Percentiles rank a stretch among this genome's conserved stretches.
phyloP scores from a whole-genome alignment of 2,888 invertebrate genomes.

The Paralinhomoeus sp. region DNA sequence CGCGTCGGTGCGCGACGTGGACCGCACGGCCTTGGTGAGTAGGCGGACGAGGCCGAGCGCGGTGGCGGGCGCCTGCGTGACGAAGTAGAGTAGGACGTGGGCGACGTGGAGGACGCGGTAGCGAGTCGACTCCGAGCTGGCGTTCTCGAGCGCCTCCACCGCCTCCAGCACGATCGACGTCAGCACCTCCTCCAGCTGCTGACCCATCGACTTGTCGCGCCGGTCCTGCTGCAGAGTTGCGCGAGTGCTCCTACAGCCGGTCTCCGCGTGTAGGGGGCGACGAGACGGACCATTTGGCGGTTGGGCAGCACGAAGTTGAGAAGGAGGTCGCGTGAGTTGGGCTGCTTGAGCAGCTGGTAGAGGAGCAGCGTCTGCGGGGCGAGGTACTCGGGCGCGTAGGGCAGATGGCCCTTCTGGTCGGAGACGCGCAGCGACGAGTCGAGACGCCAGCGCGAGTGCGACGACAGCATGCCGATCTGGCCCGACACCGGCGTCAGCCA shows the following conservation, averaged over 20 bases:
- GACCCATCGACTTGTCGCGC: neutral
- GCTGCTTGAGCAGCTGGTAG: conserved; percentile 3
- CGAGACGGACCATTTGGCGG: too few relatives aligned
- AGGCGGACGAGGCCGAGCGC: conserved; percentile 76
- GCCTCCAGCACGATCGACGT: conserved; percentile 6
- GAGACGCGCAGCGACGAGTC: conserved; percentile 54
- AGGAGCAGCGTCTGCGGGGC: conserved; percentile 3
- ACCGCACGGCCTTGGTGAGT: conserved; percentile 53
- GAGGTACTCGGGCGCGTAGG: conserved; percentile 40
- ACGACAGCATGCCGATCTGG: conserved; percentile 45
- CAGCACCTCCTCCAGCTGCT: conserved; percentile 1
- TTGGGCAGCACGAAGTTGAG: too few relatives aligned
- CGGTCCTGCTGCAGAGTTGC: too few relatives aligned
- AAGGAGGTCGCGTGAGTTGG: neutral
- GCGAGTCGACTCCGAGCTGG: conserved; percentile 4
- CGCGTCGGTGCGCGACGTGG: too few relatives aligned
- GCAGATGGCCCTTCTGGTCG: conserved; percentile 49
- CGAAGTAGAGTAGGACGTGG: conserved; percentile 77
- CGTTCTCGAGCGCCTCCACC: conserved; percentile 13
- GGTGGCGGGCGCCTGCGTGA: conserved; percentile 72
- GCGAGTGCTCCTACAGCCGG: too few relatives aligned
- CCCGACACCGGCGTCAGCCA: conserved; percentile 81
- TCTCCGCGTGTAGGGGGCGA: too few relatives aligned
- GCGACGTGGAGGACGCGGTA: conserved; percentile 61
- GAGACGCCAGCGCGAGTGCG: conserved; percentile 74